Evolutionary conservation across 2,888 invertebrate genomes (phyloP).

Genomic region (Mesopsocus fuscifrons): DNA sequence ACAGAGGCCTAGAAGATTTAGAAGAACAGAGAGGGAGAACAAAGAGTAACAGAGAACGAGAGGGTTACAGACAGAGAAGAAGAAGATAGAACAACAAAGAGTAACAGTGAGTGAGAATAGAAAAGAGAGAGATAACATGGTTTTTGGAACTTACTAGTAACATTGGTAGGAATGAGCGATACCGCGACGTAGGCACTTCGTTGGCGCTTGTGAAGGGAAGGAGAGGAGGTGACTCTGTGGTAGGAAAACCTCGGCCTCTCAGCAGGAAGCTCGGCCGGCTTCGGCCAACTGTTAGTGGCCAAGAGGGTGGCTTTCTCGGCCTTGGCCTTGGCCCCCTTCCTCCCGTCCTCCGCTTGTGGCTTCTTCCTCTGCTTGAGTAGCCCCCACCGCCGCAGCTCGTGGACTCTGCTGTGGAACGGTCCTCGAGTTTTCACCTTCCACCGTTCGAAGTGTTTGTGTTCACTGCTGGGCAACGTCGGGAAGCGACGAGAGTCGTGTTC

Average conservation of each 20-base stretch:
- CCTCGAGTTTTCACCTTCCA: neutral
- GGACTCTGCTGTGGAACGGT: neutral
- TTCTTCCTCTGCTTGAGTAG: neutral
- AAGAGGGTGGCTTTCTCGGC: slow-evolving; percentile 1
- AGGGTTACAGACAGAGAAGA: too few species aligned
- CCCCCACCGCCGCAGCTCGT: slow-evolving; percentile 6
- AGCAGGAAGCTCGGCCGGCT: neutral
- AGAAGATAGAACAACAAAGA: too few species aligned
- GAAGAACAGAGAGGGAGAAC: too few species aligned
- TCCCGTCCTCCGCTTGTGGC: neutral
- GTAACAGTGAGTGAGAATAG: too few species aligned
- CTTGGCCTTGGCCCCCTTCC: neutral
- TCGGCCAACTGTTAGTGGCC: slow-evolving; percentile 3
- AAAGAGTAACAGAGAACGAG: too few species aligned
- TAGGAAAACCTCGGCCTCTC: slow-evolving; percentile 16
- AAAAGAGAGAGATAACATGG: too few species aligned
- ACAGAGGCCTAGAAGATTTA: too few species aligned
- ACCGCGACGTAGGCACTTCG: slow-evolving; percentile 13
- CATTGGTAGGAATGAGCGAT: slow-evolving; percentile 11
- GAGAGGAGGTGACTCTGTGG: slow-evolving; percentile 17
- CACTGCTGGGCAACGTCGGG: neutral
- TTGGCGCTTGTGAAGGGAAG: slow-evolving; percentile 10
- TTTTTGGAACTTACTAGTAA: slow-evolving; percentile 4
- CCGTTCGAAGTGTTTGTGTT: neutral
- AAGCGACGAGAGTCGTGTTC: neutral